Percentiles rank a stretch among this genome's conserved stretches.
These are phyloP conservation scores for Lottia gigantea DNA, from an alignment of 2,888 invertebrate genomes.

Conservation along the genomic window DNA sequence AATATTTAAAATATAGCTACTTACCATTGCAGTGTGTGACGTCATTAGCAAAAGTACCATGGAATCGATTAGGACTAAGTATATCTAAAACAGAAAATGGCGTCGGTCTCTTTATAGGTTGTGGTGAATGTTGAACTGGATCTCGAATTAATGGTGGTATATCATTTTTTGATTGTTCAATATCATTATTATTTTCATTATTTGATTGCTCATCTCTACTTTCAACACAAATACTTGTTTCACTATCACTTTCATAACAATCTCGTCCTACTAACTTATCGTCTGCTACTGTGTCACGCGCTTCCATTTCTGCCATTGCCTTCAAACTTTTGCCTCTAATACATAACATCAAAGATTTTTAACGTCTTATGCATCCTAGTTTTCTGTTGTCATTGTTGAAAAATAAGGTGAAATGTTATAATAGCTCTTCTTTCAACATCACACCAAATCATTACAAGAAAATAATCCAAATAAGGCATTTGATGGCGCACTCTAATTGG, in stretches of 20 bases:
- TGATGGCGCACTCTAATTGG: constrained; percentile 20
- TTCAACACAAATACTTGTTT: neutral
- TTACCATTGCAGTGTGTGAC: too few species aligned
- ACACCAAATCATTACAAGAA: constrained; percentile 1
- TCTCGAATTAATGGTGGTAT: constrained; percentile 1
- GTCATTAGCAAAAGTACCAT: neutral
- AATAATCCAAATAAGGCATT: constrained; percentile 22
- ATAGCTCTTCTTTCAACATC: neutral
- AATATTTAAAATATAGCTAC: too few species aligned
- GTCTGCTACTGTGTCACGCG: constrained; percentile 10
- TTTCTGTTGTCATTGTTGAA: too few species aligned
- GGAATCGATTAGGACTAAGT: neutral
- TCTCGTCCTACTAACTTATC: neutral
- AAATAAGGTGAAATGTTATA: neutral
- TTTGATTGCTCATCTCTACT: constrained; percentile 2
- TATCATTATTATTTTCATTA: neutral
- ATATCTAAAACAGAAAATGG: constrained; percentile 8
- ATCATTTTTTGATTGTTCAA: neutral
- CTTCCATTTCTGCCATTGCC: neutral
- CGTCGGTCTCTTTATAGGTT: neutral
- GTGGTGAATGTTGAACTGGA: neutral
- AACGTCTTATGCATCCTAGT: too few species aligned
- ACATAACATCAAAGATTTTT: too few species aligned
- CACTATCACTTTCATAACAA: constrained; percentile 2
- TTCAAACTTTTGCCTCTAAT: neutral